phyloP scores from a whole-genome alignment of 2,113 vertebrate species.

The Okapia johnstoni region DNA sequence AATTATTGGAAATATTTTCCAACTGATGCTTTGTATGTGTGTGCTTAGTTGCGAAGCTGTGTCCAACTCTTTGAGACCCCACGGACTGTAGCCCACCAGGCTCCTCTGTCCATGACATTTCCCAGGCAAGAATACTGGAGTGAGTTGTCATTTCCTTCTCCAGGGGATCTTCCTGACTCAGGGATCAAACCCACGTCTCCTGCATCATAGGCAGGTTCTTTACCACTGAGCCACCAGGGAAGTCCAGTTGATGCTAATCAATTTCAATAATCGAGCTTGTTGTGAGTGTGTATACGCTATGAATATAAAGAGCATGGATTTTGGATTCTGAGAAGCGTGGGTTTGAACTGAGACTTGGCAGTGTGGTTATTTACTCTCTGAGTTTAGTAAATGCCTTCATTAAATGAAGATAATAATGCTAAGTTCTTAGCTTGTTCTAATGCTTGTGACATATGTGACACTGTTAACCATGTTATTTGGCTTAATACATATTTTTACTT shows the following conservation, averaged over 20 bases:
- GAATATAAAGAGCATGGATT: not conserved
- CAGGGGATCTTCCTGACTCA: not conserved
- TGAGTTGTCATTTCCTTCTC: not conserved
- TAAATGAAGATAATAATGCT: not conserved
- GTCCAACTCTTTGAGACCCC: not conserved
- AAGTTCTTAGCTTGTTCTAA: not conserved
- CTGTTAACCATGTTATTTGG: not conserved
- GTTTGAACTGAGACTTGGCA: not conserved
- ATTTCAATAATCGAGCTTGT: not conserved
- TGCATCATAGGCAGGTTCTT: not conserved
- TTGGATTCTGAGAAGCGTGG: not conserved
- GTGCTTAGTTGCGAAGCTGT: not conserved
- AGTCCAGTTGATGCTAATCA: not conserved
- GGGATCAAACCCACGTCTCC: not conserved
- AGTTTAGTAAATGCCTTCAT: not conserved
- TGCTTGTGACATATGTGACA: not conserved
- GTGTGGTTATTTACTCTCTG: not conserved
- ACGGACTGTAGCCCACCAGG: not conserved
- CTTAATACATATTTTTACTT: not conserved
- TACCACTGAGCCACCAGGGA: not conserved
- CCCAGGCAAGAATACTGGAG: not conserved
- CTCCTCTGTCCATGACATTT: not conserved
- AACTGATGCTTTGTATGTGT: not conserved
- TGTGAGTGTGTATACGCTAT: not conserved
- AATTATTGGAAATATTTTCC: not conserved